Evolutionary conservation across 2,113 vertebrate genomes (phyloP).

Genomic region (Bubalus kerabau): DNA sequence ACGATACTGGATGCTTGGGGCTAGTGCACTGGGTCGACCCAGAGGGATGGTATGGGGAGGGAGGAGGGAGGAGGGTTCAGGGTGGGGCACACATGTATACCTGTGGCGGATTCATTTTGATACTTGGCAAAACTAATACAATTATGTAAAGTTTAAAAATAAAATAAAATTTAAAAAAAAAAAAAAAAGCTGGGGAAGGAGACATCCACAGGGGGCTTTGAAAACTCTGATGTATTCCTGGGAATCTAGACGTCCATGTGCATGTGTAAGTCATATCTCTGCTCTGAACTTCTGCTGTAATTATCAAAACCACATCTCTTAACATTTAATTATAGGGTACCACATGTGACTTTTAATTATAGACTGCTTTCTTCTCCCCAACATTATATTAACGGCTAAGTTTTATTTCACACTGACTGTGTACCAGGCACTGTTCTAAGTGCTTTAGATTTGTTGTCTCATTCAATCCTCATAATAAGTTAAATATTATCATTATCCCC

Average conservation of each 20-base stretch:
- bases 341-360: not conserved
- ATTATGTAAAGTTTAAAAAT: too few species aligned
- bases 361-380: not conserved
- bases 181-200: not conserved
- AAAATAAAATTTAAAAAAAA: too few species aligned
- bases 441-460: not conserved
- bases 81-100: too few species aligned
- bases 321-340: not conserved
- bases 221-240: not conserved
- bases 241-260: not conserved
- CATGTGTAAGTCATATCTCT: not conserved
- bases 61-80: too few species aligned
- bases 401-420: not conserved
- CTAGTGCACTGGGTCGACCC: too few species aligned
- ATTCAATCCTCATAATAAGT: not conserved
- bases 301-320: not conserved
- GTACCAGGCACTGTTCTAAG: not conserved
- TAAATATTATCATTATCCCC: not conserved
- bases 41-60: too few species aligned
- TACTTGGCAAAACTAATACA: too few species aligned
- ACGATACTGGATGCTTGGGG: too few species aligned
- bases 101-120: too few species aligned
- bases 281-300: not conserved
- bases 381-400: not conserved
- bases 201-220: not conserved